These are phyloP conservation scores for Acrobasis repandana DNA, from an alignment of 2,888 invertebrate genomes.

Conservation along the genomic window DNA sequence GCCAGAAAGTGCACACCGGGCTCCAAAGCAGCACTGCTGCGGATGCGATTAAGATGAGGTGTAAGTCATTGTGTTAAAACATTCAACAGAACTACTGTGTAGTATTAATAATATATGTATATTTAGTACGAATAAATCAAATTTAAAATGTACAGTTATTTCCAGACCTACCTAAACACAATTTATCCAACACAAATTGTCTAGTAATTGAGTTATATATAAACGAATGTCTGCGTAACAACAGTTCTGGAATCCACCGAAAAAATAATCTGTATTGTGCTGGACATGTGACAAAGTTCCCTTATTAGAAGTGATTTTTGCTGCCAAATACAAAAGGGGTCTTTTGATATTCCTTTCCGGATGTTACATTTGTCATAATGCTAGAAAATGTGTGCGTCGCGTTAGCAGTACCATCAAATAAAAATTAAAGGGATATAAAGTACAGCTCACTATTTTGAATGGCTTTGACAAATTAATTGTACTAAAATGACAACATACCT, in stretches of 20 bases:
- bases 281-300: conserved; percentile 64
- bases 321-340: conserved; percentile 63
- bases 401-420: conserved; percentile 23
- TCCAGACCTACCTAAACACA: background rate
- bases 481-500: no score
- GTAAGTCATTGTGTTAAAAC: no score
- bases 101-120: no score
- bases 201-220: background rate
- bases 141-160: background rate
- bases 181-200: background rate
- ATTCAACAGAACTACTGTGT: no score
- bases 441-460: no score
- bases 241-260: conserved; percentile 18
- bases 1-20: no score
- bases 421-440: no score
- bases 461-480: no score
- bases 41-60: no score
- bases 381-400: conserved; percentile 35
- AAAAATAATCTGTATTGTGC: conserved; percentile 46
- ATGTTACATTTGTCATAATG: conserved; percentile 70
- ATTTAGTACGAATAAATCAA: no score
- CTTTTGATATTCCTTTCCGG: conserved; percentile 63
- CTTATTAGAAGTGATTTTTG: conserved; percentile 64
- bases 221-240: background rate
- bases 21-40: no score